A percentile compares a stretch with the other conserved stretches of the same genome.
Conservation (phyloP, 1,140 invertebrate genomes). For the Drosophila dunni region DNA sequence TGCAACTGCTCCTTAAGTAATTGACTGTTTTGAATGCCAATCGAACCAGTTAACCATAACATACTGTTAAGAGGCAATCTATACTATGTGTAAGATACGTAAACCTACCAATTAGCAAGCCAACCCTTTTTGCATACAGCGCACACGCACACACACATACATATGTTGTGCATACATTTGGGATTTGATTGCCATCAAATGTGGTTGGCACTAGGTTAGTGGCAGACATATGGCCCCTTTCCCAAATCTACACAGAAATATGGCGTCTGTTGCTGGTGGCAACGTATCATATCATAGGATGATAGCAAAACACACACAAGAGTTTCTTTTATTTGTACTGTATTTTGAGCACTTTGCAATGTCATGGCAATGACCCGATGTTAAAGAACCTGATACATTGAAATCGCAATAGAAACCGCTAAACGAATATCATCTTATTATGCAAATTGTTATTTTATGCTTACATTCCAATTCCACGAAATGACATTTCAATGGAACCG, state of each 20-base stretch:
- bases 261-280: constrained; percentile 40
- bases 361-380: constrained; percentile 56
- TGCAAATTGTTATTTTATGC: constrained; percentile 76
- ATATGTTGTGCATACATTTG: constrained; percentile 3
- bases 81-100: too few relatives aligned
- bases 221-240: neutral
- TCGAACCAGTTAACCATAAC: too few relatives aligned
- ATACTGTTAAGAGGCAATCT: too few relatives aligned
- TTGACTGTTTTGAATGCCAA: too few relatives aligned
- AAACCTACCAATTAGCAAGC: too few relatives aligned
- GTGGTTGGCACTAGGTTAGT: neutral
- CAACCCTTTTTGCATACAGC: too few relatives aligned
- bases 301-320: constrained; percentile 33
- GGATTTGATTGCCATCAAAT: constrained; percentile 39
- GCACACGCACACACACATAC: too few relatives aligned
- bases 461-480: constrained; percentile 51
- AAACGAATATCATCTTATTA: constrained; percentile 74
- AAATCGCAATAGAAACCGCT: constrained; percentile 37
- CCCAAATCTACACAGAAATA: neutral
- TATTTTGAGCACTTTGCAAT: constrained; percentile 42
- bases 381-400: constrained; percentile 21
- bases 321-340: constrained; percentile 54
- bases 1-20: too few relatives aligned
- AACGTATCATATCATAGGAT: constrained; percentile 25
- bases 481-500: constrained; percentile 46